Evolutionary conservation across 1,140 invertebrate species (phyloP).

Genomic region (Lineus longissimus): DNA sequence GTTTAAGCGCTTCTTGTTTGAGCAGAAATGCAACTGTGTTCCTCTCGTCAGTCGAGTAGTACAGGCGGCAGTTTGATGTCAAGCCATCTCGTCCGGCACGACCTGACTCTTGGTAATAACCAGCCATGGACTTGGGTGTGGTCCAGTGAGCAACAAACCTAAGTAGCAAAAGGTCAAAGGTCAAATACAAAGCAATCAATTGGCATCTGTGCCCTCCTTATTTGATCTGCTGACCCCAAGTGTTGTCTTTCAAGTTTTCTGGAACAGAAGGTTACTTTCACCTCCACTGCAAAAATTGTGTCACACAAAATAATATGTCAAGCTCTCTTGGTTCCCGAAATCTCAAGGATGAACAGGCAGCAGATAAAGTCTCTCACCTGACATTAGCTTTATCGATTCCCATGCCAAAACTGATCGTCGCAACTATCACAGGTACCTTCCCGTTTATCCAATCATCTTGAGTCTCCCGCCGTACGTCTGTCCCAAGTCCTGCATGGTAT

Average conservation of each 20-base stretch:
- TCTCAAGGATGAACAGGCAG: no score
- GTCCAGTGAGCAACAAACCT: constrained; percentile 86
- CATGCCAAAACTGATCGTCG: constrained; percentile 73
- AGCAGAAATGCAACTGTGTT: constrained; percentile 78
- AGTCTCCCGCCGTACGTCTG: constrained; percentile 55
- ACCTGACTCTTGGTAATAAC: constrained; percentile 61
- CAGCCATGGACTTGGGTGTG: constrained; percentile 54
- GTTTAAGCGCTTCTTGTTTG: constrained; percentile 63
- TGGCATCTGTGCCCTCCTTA: no score
- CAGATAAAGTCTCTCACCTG: constrained; percentile 58
- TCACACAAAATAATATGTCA: no score
- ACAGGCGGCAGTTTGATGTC: constrained; percentile 61
- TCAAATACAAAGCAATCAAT: no score
- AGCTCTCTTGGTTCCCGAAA: no score
- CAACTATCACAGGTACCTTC: constrained; percentile 59
- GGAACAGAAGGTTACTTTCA: no score
- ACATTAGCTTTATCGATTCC: constrained; percentile 71
- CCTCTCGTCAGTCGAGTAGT: constrained; percentile 73
- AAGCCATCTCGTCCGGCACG: constrained; percentile 65
- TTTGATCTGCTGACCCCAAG: no score
- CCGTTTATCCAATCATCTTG: constrained; percentile 69
- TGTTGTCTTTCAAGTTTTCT: no score
- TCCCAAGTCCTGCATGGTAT: constrained; percentile 64
- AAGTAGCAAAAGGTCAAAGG: no score
- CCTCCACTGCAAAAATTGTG: no score